Evolutionary conservation across 2,113 vertebrate species (phyloP).

Genomic region (Cromileptes altivelis): DNA sequence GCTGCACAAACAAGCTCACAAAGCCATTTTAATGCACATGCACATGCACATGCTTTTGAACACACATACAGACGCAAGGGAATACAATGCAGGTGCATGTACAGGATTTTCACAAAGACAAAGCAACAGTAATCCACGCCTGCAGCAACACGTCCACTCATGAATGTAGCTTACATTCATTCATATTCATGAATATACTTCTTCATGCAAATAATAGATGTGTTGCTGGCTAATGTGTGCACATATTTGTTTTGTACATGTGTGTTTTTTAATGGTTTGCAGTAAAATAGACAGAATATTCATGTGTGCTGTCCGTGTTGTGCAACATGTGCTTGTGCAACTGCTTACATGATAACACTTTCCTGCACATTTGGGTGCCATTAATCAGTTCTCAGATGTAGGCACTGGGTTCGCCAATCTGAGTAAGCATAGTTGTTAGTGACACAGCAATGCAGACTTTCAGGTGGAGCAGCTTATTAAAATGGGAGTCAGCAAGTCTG

Average conservation of each 20-base stretch:
- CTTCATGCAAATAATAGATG: not conserved
- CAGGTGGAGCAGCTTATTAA: conserved; percentile 55
- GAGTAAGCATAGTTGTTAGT: not conserved
- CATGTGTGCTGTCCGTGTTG: too few relatives aligned
- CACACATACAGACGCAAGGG: conserved; percentile 25
- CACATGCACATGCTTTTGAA: conserved; percentile 42
- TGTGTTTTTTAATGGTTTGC: not conserved
- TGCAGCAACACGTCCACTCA: conserved; percentile 4
- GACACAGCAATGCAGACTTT: conserved; percentile 40
- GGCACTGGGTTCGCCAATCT: not conserved
- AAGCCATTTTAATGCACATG: conserved; percentile 10
- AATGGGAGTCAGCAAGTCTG: conserved; percentile 29
- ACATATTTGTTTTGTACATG: not conserved
- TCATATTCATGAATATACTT: not conserved
- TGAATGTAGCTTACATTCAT: not conserved
- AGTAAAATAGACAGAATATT: too few relatives aligned
- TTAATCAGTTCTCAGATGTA: conserved; percentile 1
- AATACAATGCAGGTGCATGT: conserved; percentile 35
- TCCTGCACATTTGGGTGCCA: not conserved
- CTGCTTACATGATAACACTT: not conserved
- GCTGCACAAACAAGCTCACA: conserved; percentile 32
- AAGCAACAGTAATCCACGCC: conserved; percentile 14
- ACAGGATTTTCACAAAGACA: conserved; percentile 20
- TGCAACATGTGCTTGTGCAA: not conserved
- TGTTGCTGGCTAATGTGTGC: rapidly evolving